A percentile compares a stretch with the other conserved stretches of the same genome.
Evolutionary conservation across 2,888 invertebrate species (phyloP).

Genomic region (Tachina grossa): DNA sequence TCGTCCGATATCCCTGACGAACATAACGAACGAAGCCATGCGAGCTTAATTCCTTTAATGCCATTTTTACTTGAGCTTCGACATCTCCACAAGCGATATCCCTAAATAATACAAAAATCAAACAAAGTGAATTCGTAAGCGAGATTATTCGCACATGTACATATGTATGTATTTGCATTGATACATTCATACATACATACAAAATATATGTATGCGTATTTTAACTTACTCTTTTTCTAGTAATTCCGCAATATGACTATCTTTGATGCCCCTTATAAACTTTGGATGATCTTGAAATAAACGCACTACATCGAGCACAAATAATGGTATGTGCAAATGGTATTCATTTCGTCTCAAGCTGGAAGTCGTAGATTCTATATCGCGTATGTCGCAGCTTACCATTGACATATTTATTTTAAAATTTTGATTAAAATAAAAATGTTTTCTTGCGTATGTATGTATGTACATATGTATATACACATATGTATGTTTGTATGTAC

Average conservation of each 20-base stretch:
- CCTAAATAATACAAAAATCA: constrained; percentile 71
- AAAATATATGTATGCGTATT: no score
- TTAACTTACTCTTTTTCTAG: constrained; percentile 78
- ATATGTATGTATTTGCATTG: no score
- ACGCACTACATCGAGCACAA: constrained; percentile 80
- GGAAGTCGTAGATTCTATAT: constrained; percentile 77
- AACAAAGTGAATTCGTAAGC: background rate
- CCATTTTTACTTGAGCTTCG: constrained; percentile 79
- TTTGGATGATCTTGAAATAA: constrained; percentile 81
- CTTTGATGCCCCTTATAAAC: constrained; percentile 77
- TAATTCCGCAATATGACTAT: constrained; percentile 78
- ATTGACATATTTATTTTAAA: constrained; percentile 47
- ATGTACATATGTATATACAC: background rate
- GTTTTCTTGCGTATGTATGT: constrained; percentile 28
- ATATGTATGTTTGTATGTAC: constrained; percentile 23
- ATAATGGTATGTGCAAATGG: constrained; percentile 79
- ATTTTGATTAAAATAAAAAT: constrained; percentile 66
- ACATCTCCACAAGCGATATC: constrained; percentile 79
- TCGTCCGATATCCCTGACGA: constrained; percentile 79
- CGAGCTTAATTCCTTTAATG: constrained; percentile 77
- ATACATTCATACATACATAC: no score
- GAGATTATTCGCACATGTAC: background rate
- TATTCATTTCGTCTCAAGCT: constrained; percentile 77
- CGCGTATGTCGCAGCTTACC: constrained; percentile 75
- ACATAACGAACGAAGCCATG: constrained; percentile 78